Percentiles rank a stretch among this genome's conserved stretches.
Evolutionary conservation across 2,113 vertebrate genomes (phyloP).

Genomic region (Romanogobio albipinnatus): DNA sequence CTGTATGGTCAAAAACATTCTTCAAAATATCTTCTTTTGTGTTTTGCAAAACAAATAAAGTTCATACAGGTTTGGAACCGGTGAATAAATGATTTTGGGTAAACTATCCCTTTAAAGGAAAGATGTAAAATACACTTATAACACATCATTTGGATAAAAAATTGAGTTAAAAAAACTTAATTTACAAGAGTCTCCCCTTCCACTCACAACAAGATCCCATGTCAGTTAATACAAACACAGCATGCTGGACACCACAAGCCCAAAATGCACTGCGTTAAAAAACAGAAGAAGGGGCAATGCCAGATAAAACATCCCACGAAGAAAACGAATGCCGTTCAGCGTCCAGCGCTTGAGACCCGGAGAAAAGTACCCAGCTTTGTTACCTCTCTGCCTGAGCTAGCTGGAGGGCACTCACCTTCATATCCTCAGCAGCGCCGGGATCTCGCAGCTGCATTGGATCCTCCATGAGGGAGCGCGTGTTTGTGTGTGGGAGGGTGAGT

Average conservation of each 20-base stretch:
- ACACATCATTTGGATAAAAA: not conserved
- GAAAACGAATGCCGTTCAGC: slow-evolving; percentile 23
- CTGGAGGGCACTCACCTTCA: slow-evolving; percentile 53
- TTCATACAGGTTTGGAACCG: not conserved
- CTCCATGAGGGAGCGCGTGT: slow-evolving; percentile 29
- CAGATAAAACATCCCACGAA: slow-evolving; percentile 28
- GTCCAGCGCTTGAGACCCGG: not conserved
- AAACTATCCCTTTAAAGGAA: not conserved
- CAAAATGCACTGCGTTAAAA: slow-evolving; percentile 8
- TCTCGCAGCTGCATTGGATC: slow-evolving; percentile 52
- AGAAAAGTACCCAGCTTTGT: not conserved
- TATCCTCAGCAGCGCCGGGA: slow-evolving; percentile 29
- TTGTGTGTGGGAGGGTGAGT: slow-evolving; percentile 31
- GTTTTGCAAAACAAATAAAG: not conserved
- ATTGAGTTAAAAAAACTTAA: not conserved
- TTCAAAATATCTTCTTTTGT: not conserved
- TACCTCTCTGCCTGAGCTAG: not conserved
- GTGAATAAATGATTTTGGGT: not conserved
- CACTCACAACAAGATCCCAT: not conserved
- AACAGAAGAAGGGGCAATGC: slow-evolving; percentile 1
- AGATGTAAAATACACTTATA: too few relatives aligned
- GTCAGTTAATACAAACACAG: not conserved
- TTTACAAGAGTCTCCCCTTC: not conserved
- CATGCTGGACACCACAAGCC: slow-evolving; percentile 1
- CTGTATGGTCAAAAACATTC: not conserved